Percentiles rank a stretch among this genome's conserved stretches.
Conservation (phyloP, 2,113 vertebrate species). For the Rhinogobius similis region DNA sequence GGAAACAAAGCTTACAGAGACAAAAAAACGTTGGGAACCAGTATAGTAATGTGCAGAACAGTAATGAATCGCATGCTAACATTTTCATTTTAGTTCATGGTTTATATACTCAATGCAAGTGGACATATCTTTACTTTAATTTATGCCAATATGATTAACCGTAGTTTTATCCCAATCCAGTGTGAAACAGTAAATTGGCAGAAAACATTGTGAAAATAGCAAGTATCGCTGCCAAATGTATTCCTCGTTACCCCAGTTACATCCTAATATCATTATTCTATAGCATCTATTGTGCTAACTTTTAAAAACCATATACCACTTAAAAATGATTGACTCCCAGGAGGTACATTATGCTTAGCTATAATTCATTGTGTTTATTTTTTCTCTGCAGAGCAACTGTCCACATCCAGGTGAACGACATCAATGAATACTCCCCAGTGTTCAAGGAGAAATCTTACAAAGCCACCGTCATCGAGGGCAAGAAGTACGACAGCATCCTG, state of each 20-base stretch:
- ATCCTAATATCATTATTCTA: no score
- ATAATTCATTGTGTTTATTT: not conserved
- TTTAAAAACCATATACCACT: not conserved
- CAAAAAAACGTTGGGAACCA: no score
- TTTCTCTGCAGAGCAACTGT: slow-evolving; percentile 85
- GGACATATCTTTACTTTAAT: not conserved
- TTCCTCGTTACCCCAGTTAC: not conserved
- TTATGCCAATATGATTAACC: not conserved
- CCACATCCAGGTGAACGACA: slow-evolving; percentile 96
- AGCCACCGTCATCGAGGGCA: slow-evolving; percentile 86
- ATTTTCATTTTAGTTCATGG: not conserved
- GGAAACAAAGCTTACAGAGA: no score
- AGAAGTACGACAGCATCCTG: slow-evolving; percentile 85
- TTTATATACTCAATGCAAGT: not conserved
- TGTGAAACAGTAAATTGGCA: no score
- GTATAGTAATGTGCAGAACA: no score
- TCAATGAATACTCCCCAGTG: slow-evolving; percentile 92
- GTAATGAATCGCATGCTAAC: not conserved
- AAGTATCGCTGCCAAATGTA: not conserved
- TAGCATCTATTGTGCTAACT: not conserved
- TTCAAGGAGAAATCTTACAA: slow-evolving; percentile 99
- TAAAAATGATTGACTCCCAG: not conserved
- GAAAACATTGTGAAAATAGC: not conserved
- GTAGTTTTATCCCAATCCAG: not conserved
- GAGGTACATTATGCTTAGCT: not conserved